Percentiles rank a stretch among this genome's conserved stretches.
Conservation (phyloP, 2,113 vertebrate genomes). For the Tyto alba region DNA sequence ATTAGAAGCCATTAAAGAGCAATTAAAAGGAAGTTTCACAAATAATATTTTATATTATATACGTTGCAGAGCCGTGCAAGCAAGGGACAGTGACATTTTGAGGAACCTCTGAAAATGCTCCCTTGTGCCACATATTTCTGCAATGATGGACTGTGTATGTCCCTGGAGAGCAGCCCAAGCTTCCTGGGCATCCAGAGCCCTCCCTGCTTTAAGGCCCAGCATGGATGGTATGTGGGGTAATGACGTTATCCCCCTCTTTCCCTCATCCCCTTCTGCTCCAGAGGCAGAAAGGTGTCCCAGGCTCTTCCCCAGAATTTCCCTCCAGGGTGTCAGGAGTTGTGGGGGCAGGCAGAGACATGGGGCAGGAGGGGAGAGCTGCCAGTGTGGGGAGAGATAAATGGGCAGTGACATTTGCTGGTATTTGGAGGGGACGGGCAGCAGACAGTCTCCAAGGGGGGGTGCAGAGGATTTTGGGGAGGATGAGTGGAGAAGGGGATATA, state of each 20-base stretch:
- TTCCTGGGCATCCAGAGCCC: neutral
- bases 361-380: neutral
- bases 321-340: neutral
- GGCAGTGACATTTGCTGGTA: neutral
- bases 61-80: neutral
- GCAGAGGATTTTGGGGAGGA: neutral
- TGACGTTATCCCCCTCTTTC: neutral
- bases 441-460: neutral
- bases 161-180: neutral
- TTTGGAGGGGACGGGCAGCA: neutral
- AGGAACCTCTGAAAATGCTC: neutral
- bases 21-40: conserved; percentile 60
- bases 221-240: neutral
- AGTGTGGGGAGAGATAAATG: neutral
- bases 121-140: neutral
- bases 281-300: neutral
- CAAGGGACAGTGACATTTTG: conserved; percentile 11
- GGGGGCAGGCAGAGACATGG: neutral
- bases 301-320: neutral
- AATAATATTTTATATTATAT: conserved; percentile 34
- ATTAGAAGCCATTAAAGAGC: conserved; percentile 53
- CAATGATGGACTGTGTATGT: neutral
- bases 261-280: rapidly evolving
- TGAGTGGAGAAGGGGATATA: neutral
- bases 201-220: neutral